Base-by-base conservation (phyloP, 2,888 invertebrate genomes). In the Leucania comma region DNA sequence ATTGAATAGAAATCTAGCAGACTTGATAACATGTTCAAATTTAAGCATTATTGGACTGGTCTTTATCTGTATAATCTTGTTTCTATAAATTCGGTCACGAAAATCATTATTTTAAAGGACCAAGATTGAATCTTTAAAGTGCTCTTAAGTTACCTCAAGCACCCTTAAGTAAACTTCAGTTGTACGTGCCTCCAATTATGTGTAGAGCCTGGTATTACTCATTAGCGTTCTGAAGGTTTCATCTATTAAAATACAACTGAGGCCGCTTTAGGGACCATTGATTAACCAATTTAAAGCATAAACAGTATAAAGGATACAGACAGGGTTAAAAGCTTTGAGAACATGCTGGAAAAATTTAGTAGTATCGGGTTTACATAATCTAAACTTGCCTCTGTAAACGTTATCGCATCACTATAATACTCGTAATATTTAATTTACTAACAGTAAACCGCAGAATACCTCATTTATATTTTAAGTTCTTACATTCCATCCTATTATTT, bases 41-140 rank as follows among this genome's bases (percentile, higher is more conserved):
- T 12, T 12, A 3, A 50, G 1, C 22, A 50, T 51, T 2, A 20
- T n/a, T 26, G 17, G 10, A 35, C 12, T 1, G 24, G 17, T 48
- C 17, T 22, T 50, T 22, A 58, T 2, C 46, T n/a, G n/a, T 12
- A 3, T 35, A 60, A 46, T 26, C n/a, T 24, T 32, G 20, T 35
- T 53, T 26, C 20, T 53, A 3, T 46, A 20, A 46, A 38, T 48
- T 20, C 26, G 35, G 22, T 48, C 48, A 24, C n/a, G 17, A 38
- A 71, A 72, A 62, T 62, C 26, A n/a, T 54, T 62, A 48, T 17
- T 48, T 62, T 12, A 22, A 5, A 71, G 22, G n/a, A 56, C 35
- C 46, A 29, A 54, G 54, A 71, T 63, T 48, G 6, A 62, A 71
- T 72, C 54, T 63, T 53, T 54, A 6, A 72, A 71, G 48, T 72